Percentiles rank a stretch among this genome's conserved stretches.
Conservation (phyloP, 2,797 vertebrate species). For the Cephalopachus bancanus region DNA sequence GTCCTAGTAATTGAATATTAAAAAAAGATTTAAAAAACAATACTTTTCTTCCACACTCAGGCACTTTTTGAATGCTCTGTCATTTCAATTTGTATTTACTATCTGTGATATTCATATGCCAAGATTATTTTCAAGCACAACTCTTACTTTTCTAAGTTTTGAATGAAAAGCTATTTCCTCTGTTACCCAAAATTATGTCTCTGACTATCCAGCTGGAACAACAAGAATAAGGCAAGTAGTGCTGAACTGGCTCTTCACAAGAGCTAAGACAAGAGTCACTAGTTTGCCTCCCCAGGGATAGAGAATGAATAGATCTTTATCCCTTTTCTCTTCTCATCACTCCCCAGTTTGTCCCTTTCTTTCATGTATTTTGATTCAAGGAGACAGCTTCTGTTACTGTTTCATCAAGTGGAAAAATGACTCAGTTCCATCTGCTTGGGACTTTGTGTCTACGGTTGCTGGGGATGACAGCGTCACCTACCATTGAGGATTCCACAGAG, state of each 20-base stretch:
- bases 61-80: background rate
- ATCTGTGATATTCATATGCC: background rate
- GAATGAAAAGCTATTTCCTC: background rate
- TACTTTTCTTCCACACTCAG: background rate
- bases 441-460: background rate
- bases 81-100: background rate
- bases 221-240: background rate
- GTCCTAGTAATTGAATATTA: background rate
- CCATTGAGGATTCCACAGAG: background rate
- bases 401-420: background rate
- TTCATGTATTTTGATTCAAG: background rate
- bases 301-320: background rate
- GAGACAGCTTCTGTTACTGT: slow-evolving; percentile 5
- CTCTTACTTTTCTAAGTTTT: background rate
- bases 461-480: background rate
- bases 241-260: background rate
- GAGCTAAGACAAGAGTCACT: background rate
- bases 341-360: background rate
- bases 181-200: background rate
- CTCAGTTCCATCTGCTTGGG: background rate
- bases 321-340: background rate
- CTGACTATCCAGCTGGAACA: background rate
- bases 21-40: background rate
- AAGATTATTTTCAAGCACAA: background rate
- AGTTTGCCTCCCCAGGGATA: background rate